Conservation (phyloP, 2,888 invertebrate species). For the Nomada fucata region DNA sequence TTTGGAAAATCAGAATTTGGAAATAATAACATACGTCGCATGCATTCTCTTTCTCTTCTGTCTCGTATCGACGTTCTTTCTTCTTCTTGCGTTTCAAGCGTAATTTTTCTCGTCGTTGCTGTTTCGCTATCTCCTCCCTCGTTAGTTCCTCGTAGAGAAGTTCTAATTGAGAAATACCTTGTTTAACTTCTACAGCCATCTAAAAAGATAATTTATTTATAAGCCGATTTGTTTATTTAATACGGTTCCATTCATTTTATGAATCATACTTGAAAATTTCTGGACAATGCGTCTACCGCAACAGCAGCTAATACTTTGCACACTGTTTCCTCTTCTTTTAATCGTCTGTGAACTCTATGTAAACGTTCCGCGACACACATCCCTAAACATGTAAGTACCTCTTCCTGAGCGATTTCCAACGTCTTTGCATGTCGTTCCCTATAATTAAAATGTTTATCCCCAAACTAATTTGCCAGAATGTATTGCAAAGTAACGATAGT, state of each 20-base stretch:
- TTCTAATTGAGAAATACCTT: conserved; percentile 94
- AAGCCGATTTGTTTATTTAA: not conserved
- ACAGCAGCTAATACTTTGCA: conserved; percentile 96
- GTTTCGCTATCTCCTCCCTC: conserved; percentile 93
- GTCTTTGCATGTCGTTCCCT: conserved; percentile 97
- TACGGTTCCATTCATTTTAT: not conserved
- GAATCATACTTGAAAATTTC: conserved; percentile 91
- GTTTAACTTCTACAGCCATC: conserved; percentile 94
- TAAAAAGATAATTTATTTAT: conserved; percentile 69
- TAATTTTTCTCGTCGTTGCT: conserved; percentile 94
- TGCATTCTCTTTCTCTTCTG: conserved; percentile 83
- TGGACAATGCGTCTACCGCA: conserved; percentile 93
- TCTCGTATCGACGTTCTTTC: conserved; percentile 87
- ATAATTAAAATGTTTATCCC: conserved; percentile 33
- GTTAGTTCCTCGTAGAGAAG: conserved; percentile 94
- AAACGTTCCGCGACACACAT: conserved; percentile 96
- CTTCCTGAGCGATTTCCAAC: conserved; percentile 98
- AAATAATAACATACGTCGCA: conserved; percentile 82
- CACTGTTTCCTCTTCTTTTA: conserved; percentile 96
- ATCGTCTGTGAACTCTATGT: conserved; percentile 93
- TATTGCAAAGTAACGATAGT: conserved; percentile 19
- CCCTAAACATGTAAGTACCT: conserved; percentile 97
- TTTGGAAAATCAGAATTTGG: not conserved
- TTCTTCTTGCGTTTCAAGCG: conserved; percentile 91
- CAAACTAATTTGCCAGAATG: not conserved